Evolutionary conservation across 1,140 invertebrate genomes (phyloP), one percentile per base, ranked within the genome.

Genomic region (Drosophila athabasca): DNA sequence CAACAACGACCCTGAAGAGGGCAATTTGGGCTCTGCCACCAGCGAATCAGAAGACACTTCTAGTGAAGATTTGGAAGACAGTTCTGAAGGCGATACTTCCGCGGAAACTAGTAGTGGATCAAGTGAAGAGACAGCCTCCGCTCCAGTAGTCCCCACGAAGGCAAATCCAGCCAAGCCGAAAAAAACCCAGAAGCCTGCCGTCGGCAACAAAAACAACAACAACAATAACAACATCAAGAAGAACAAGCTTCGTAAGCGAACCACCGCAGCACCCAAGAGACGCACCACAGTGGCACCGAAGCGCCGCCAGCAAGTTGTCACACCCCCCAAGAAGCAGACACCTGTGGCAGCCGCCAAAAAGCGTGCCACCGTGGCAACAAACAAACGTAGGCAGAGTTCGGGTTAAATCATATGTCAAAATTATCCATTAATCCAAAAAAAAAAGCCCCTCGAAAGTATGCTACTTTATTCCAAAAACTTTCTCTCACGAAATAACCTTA

Each of bases 311-410:
- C 17, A 39, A 41, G 54, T 43, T 24, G n/a, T 44, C 3, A 43
- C 64, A 8, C 49, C 62, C 8, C 5, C 9, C 6, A 68, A 49
- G 35, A 69, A 43, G 17, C 24, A 44, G 19, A 35, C 57, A 15
- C 13, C 46, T 29, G 66, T 35, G 2, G 50, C 50, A 0, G n/a
- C 35, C n/a, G n/a, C 45, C n/a, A 68, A 43, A 9, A 66, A 31
- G 24, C 49, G 44, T 1, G 22, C 62, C 49, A 55, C 39, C 2
- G n/a, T 44, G 22, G 66, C 52, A 8, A n/a, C 11, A 31, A 69
- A 57, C n/a, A 69, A 69, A 17, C 62, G 64, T 35, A 68, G 11
- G 31, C 66, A 13, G 35, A 13, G 45, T 15, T 35, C 51, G 1
- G 66, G 66, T 6, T 69, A 69, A 67, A 1, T 7, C 19, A 41